These are phyloP conservation scores for Kryptolebias marmoratus DNA, from an alignment of 2,113 vertebrate species.

Conservation along the genomic window DNA sequence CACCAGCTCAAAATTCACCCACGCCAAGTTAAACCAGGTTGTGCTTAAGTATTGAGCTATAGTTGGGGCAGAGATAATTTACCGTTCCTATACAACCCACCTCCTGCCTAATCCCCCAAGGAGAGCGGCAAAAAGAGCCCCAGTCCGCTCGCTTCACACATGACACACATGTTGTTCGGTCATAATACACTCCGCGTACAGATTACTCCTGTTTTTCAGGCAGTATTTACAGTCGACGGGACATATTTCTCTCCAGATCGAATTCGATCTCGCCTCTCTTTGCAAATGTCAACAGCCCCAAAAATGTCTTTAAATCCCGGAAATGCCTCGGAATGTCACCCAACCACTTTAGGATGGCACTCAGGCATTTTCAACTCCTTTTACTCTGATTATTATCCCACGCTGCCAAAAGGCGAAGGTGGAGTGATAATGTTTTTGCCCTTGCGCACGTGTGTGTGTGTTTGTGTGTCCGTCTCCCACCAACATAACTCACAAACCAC, in stretches of 20 bases:
- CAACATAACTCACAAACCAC: too few relatives aligned
- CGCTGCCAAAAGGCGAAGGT: too few relatives aligned
- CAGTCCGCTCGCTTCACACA: conserved; percentile 45
- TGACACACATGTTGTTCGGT: conserved; percentile 59
- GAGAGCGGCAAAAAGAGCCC: conserved; percentile 54
- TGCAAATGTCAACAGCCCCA: not conserved
- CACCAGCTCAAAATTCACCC: conserved; percentile 66
- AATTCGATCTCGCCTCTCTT: not conserved
- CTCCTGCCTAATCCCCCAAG: conserved; percentile 58
- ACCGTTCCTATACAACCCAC: conserved; percentile 59
- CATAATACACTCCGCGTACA: conserved; percentile 56
- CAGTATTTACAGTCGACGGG: conserved; percentile 2
- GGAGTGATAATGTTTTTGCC: too few relatives aligned
- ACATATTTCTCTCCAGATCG: conserved; percentile 11
- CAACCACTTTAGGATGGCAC: conserved; percentile 29
- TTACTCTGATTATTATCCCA: conserved; percentile 26
- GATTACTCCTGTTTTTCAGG: conserved; percentile 26
- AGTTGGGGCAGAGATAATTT: conserved; percentile 68
- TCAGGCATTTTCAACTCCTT: conserved; percentile 33
- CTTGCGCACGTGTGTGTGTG: too few relatives aligned
- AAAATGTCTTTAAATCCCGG: conserved; percentile 21
- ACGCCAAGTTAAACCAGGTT: conserved; percentile 66
- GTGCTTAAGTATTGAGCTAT: conserved; percentile 49
- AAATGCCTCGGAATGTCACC: conserved; percentile 9
- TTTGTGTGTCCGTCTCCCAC: too few relatives aligned